phyloP scores from a whole-genome alignment of 2,797 vertebrate genomes.

The Onychomys leucogaster region DNA sequence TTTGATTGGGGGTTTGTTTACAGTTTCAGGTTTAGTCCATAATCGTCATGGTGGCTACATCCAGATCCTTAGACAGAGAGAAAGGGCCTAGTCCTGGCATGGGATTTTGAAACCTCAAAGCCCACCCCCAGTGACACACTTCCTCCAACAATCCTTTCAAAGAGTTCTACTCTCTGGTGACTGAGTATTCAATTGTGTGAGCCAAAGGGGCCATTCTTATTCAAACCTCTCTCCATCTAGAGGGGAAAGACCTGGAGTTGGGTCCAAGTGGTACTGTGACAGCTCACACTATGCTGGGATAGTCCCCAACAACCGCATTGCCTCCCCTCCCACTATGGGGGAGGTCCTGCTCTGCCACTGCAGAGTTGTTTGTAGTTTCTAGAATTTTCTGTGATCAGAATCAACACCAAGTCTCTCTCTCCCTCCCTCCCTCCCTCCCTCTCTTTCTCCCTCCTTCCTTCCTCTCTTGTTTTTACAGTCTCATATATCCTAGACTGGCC shows the following conservation, averaged over 20 bases:
- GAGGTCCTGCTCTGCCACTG: background rate
- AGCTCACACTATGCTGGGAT: background rate
- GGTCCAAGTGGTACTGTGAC: background rate
- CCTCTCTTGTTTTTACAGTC: background rate
- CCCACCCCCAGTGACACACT: background rate
- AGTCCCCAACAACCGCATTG: background rate
- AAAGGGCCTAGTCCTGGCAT: background rate
- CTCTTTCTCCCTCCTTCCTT: background rate
- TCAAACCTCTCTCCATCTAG: background rate
- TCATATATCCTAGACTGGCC: background rate
- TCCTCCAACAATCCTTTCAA: background rate
- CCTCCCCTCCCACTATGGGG: background rate
- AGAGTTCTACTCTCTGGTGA: background rate
- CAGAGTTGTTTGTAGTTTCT: background rate
- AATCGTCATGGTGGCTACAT: background rate
- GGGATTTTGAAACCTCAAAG: background rate
- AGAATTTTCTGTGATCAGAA: background rate
- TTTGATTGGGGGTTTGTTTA: background rate
- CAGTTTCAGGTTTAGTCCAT: background rate
- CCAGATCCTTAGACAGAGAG: background rate
- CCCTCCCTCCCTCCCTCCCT: fast-evolving
- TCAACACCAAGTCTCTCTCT: background rate
- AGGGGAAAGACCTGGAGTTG: background rate
- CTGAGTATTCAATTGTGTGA: background rate
- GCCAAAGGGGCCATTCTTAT: background rate